These are phyloP conservation scores for Xanthostigma xanthostigma DNA, from an alignment of 2,888 invertebrate species.

Conservation along the genomic window DNA sequence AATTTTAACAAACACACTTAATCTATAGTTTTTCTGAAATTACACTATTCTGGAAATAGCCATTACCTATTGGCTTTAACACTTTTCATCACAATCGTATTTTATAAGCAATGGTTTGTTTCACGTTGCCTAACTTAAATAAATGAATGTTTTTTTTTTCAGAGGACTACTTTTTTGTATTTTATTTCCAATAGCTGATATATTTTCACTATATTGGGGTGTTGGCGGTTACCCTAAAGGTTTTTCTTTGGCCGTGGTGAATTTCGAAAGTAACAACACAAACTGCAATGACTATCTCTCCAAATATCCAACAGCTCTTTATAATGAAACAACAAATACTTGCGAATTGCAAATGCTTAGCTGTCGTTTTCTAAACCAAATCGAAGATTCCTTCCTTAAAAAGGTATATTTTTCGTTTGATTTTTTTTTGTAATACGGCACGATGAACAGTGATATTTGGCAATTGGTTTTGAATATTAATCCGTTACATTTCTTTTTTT, in stretches of 20 bases:
- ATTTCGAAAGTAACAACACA: conserved; percentile 43
- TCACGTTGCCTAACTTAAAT: too few relatives aligned
- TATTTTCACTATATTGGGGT: conserved; percentile 63
- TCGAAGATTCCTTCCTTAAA: conserved; percentile 39
- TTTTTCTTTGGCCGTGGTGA: conserved; percentile 61
- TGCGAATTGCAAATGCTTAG: conserved; percentile 43
- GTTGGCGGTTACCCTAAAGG: conserved; percentile 62
- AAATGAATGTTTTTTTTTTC: conserved; percentile 17
- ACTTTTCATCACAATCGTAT: not conserved
- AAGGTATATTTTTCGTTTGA: conserved; percentile 23
- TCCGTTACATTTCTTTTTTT: not conserved
- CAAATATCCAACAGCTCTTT: conserved; percentile 24
- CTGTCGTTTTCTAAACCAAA: conserved; percentile 42
- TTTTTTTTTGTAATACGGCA: not conserved
- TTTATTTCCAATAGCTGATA: conserved; percentile 67
- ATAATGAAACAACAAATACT: conserved; percentile 20
- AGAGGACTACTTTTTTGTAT: conserved; percentile 71
- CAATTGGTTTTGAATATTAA: too few relatives aligned
- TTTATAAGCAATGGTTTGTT: not conserved
- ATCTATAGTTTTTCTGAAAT: too few relatives aligned
- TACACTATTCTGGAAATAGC: too few relatives aligned
- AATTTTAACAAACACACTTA: too few relatives aligned
- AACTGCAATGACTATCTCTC: conserved; percentile 18
- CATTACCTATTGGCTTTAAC: too few relatives aligned
- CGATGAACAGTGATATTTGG: too few relatives aligned